A percentile compares a stretch with the other conserved stretches of the same genome.
These are phyloP conservation scores for Forbesichthys agassizii DNA, from an alignment of 2,113 vertebrate species.

Conservation along the genomic window DNA sequence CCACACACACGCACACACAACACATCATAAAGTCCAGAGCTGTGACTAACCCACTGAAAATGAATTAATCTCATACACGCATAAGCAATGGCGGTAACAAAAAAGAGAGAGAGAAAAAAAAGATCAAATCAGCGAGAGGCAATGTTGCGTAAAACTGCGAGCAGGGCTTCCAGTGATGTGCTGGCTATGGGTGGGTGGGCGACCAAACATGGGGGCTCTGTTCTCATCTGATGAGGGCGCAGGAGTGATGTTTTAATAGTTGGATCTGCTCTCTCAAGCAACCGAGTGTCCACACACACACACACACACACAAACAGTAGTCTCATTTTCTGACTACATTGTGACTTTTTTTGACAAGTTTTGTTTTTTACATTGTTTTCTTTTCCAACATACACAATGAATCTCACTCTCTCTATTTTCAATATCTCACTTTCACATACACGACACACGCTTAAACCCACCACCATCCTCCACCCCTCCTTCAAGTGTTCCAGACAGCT, in stretches of 20 bases:
- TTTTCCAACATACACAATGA: slow-evolving; percentile 33
- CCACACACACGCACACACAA: slow-evolving; percentile 4
- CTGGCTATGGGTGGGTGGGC: slow-evolving; percentile 30
- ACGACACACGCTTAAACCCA: slow-evolving; percentile 14
- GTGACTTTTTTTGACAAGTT: too few species aligned
- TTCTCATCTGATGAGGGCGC: slow-evolving; percentile 20
- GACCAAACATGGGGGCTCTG: slow-evolving; percentile 22
- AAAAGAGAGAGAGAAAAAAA: slow-evolving; percentile 22
- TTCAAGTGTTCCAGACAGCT: slow-evolving; percentile 63
- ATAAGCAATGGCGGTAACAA: slow-evolving; percentile 53
- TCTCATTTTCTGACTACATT: slow-evolving; percentile 12
- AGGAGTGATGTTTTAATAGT: slow-evolving; percentile 62
- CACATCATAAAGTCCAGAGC: background rate
- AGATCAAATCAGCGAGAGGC: slow-evolving; percentile 60
- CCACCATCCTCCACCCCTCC: slow-evolving; percentile 40
- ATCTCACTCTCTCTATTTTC: background rate
- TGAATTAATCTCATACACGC: slow-evolving; percentile 41
- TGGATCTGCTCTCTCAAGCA: slow-evolving; percentile 27
- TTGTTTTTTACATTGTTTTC: slow-evolving; percentile 25
- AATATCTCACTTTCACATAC: background rate
- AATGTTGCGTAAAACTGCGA: slow-evolving; percentile 53
- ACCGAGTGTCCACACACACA: background rate
- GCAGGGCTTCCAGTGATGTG: slow-evolving; percentile 30
- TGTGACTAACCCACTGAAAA: slow-evolving; percentile 43
- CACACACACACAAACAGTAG: background rate